These are phyloP conservation scores for Ormyrus pomaceus DNA, from an alignment of 2,888 invertebrate species.

Conservation along the genomic window DNA sequence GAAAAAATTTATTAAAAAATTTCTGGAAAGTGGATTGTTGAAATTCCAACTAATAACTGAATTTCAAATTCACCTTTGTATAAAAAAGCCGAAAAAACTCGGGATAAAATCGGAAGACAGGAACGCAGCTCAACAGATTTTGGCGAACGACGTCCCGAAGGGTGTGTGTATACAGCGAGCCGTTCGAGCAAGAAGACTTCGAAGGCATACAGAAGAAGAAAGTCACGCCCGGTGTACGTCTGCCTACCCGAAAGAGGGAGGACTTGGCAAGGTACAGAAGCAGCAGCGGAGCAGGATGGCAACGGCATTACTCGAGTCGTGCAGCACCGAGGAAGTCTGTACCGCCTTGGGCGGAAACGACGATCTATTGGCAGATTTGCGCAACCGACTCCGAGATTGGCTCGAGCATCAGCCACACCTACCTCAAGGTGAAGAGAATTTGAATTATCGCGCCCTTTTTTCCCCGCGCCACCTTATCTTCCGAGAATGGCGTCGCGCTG, in stretches of 20 bases:
- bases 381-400: slow-evolving; percentile 68
- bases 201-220: too few species aligned
- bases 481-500: slow-evolving; percentile 2
- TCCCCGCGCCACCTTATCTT: neutral
- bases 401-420: slow-evolving; percentile 72
- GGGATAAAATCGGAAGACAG: too few species aligned
- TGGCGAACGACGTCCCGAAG: too few species aligned
- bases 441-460: slow-evolving; percentile 18
- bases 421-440: slow-evolving; percentile 66
- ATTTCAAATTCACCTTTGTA: too few species aligned
- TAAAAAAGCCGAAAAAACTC: too few species aligned
- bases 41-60: too few species aligned
- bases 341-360: slow-evolving; percentile 60
- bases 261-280: neutral
- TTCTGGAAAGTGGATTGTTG: too few species aligned
- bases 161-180: too few species aligned
- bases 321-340: slow-evolving; percentile 60
- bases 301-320: slow-evolving; percentile 58
- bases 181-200: too few species aligned
- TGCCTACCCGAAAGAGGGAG: neutral
- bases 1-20: too few species aligned
- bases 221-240: too few species aligned
- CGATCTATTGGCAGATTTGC: slow-evolving; percentile 62
- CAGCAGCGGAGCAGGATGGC: slow-evolving; percentile 16
- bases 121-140: too few species aligned